A percentile compares a stretch with the other conserved stretches of the same genome.
phyloP scores from a whole-genome alignment of 2,113 vertebrate species.

The Nyctereutes procyonoides region DNA sequence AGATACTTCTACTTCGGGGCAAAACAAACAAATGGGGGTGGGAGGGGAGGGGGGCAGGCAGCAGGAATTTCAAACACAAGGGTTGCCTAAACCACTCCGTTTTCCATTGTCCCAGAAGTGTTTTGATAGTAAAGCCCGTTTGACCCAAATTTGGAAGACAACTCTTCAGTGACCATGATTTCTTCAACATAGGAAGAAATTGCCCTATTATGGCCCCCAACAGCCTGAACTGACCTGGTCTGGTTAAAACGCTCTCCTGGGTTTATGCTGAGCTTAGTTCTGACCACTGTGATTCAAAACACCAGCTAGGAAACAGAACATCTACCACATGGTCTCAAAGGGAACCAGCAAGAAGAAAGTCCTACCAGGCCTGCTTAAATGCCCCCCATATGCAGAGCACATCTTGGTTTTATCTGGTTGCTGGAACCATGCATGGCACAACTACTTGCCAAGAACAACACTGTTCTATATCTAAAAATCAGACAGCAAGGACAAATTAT shows the following conservation, averaged over 20 bases:
- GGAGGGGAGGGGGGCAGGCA: rapidly evolving
- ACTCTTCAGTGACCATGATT: neutral
- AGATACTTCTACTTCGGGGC: neutral
- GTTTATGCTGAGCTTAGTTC: neutral
- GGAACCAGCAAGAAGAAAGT: neutral
- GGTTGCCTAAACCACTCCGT: neutral
- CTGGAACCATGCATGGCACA: neutral
- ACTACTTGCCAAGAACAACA: neutral
- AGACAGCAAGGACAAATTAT: neutral
- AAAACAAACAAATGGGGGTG: neutral
- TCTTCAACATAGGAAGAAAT: neutral
- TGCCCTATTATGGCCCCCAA: neutral
- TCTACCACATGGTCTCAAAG: neutral
- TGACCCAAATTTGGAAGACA: neutral
- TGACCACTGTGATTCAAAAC: neutral
- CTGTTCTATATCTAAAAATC: neutral
- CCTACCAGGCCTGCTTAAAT: neutral
- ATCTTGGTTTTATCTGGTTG: neutral
- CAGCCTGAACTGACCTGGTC: neutral
- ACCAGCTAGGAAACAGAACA: neutral
- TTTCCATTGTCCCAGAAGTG: neutral
- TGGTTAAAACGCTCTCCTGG: neutral
- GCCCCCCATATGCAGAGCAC: rapidly evolving
- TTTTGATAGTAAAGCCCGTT: neutral
- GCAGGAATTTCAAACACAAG: slow-evolving; percentile 1